phyloP scores from a whole-genome alignment of 1,140 invertebrate genomes.

The Augochlora pura region DNA sequence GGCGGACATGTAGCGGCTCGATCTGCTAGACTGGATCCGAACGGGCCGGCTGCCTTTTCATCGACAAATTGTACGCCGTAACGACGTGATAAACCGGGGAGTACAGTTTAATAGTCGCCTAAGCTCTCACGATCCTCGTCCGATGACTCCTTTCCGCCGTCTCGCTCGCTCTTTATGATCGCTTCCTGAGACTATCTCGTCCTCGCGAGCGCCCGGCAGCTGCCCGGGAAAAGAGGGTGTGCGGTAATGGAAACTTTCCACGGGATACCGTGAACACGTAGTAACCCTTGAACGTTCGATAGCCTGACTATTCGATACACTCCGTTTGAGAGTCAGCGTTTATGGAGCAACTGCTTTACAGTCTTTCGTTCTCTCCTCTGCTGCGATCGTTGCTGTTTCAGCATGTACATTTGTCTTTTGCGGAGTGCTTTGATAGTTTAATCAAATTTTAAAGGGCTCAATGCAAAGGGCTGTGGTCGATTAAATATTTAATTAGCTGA shows the following conservation, averaged over 20 bases:
- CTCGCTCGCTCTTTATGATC: background rate
- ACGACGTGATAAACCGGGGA: background rate
- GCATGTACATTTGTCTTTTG: too few relatives aligned
- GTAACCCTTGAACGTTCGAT: background rate
- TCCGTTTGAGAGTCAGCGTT: background rate
- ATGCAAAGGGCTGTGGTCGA: too few relatives aligned
- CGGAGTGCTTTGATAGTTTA: too few relatives aligned
- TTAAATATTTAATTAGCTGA: too few relatives aligned
- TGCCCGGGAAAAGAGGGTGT: background rate
- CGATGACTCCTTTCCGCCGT: background rate
- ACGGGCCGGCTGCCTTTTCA: background rate
- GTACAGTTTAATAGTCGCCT: slow-evolving; percentile 7
- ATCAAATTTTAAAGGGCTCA: too few relatives aligned
- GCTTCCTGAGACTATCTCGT: background rate
- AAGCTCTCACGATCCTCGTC: background rate
- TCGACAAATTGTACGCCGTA: slow-evolving; percentile 6
- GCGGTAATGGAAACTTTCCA: background rate
- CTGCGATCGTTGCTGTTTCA: too few relatives aligned
- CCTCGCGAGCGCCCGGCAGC: background rate
- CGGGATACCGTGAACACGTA: background rate
- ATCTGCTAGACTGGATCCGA: background rate
- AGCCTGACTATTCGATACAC: background rate
- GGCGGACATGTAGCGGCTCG: background rate
- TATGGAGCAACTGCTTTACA: background rate
- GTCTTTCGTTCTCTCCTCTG: background rate